A percentile compares a stretch with the other conserved stretches of the same genome.
phyloP scores from a whole-genome alignment of 35 echinoderm and acorn worm species.

The Ophiothrix spiculata region DNA sequence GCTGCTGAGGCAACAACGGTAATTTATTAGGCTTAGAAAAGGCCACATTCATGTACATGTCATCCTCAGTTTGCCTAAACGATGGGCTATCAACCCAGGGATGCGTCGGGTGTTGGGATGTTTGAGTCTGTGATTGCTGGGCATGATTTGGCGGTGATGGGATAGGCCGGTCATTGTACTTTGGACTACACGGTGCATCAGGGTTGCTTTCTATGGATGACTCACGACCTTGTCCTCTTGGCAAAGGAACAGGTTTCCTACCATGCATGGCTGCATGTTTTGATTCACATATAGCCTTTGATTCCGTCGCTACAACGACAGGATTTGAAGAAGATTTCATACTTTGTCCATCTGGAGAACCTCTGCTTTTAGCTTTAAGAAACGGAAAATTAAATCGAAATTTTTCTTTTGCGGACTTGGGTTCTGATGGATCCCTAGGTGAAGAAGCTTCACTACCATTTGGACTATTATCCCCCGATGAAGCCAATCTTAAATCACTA shows the following conservation, averaged over 20 bases:
- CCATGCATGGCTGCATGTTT: background rate
- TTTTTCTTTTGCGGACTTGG: constrained; percentile 13
- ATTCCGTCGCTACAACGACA: background rate
- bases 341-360: constrained; percentile 34
- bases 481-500: background rate
- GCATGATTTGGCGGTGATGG: constrained; percentile 42
- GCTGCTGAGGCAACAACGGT: background rate
- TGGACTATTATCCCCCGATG: constrained; percentile 1
- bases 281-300: background rate
- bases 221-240: constrained; percentile 18
- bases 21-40: constrained; percentile 38
- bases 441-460: constrained; percentile 27
- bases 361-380: constrained; percentile 18
- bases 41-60: constrained; percentile 66
- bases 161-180: constrained; percentile 31
- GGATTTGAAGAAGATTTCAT: background rate
- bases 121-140: background rate
- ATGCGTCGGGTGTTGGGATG: background rate
- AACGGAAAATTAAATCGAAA: constrained; percentile 20
- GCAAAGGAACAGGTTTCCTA: constrained; percentile 46
- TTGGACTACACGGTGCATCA: constrained; percentile 18
- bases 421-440: constrained; percentile 17
- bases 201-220: constrained; percentile 36
- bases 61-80: constrained; percentile 24
- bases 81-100: background rate